Evolutionary conservation across 2,113 vertebrate genomes (phyloP), one percentile per base, ranked within the genome.

Genomic region (Promerops cafer): DNA sequence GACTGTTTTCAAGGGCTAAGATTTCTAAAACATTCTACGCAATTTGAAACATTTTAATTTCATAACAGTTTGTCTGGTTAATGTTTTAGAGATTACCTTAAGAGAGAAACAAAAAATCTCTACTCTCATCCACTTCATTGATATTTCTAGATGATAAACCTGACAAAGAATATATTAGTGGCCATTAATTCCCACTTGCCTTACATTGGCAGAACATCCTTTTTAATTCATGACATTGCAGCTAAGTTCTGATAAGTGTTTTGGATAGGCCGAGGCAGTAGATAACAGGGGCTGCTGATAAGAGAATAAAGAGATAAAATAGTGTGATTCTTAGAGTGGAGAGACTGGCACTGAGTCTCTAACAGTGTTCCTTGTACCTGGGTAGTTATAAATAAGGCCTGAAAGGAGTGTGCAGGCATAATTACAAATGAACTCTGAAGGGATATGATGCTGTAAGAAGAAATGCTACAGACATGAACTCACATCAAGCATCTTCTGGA

Each of bases 101-200:
- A 65, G 60, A 70, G 22, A 63, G 53, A 89, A 87, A 91, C 74
- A 87, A 91, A 75, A 95, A 84, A 22, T 40, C 64, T 64, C 52
- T 44, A 5, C 57, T 86, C 49, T 83, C 60, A 65, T 14, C 33
- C 54, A 80, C 92, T 93, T 71, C 33, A 78, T 28, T 75, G 79
- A 11, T 81, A 89, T 54, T 63, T 88, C 54, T 44, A 63, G 45
- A 75, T 82, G 85, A 95, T 87, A 96, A 93, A 92, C 39, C 70
- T 83, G 87, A 95, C 81, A 94, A 87, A 87, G 84, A 89, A 83
- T 85, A 11, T 59, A 88, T 90, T 77, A 86, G 64, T 70, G 40
- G 72, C 52, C 93, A 92, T 93, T 89, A 96, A 95, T 92, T 94
- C 64, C 82, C 71, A 66, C 81, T 74, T 77, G 37, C 79, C 90